Evolutionary conservation across 2,113 vertebrate genomes (phyloP), one percentile per base, ranked within the genome.

Genomic region (Marcusenius ussheri): DNA sequence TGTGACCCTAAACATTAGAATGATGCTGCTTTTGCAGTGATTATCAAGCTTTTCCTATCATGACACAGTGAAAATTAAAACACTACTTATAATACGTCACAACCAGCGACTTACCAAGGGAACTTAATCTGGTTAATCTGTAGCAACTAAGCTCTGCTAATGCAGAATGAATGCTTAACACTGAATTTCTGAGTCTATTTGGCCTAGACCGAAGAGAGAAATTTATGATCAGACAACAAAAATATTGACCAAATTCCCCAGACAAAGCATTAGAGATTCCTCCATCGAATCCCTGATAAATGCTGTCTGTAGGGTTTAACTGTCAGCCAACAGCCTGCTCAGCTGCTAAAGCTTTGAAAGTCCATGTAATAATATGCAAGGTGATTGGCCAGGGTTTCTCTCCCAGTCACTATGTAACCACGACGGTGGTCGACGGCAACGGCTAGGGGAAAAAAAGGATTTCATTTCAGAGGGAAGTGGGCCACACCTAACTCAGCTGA

Each of bases 381-480:
- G 50, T 77, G 89, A 8, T 13, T 3, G 27, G 62, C 85, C 85
- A 10, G 50, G 66, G 77, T 47, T 15, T n/a, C 21, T 46, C 89
- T 45, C 17, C 47, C 45, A 89, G 84, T 88, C 90, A 91, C 88
- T 90, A 83, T 70, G 46, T 50, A 90, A 87, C 91, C 91, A 50
- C 83, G 31, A 84, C 24, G n/a, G 89, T 62, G 80, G 50, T 58
- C 51, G 1, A 50, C 88, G 90, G 90, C 91, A 92, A 91, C 89
- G 89, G 92, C n/a, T 83, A 90, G 91, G 91, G 89, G 88, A 89
- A 90, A 93, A 92, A 89, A 89, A 90, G 90, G 74, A 92, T 93
- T 92, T 89, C 27, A 86, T 93, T 93, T 93, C 93, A 93, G 90
- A 92, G 91, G 92, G 90, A 88, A 93, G 89, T 91, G 91, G 87